Evolutionary conservation across 2,888 invertebrate species (phyloP).

Genomic region (Subacronicta megacephala): DNA sequence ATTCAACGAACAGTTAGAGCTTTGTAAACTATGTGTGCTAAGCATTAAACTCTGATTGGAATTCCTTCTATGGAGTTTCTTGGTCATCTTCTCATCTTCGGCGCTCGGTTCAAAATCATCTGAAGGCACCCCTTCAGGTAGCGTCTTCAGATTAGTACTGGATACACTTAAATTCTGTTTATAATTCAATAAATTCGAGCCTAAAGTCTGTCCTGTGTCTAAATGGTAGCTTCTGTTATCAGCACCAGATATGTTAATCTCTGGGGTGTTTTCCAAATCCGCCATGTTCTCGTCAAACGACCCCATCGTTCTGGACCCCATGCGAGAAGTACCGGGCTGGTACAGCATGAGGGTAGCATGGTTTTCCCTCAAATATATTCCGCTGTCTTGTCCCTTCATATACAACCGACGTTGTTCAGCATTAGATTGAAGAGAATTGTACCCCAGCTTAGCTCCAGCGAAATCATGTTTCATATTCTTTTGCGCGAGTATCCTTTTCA

Average conservation of each 20-base stretch:
- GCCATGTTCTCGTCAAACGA: slow-evolving; percentile 86
- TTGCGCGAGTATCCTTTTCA: slow-evolving; percentile 83
- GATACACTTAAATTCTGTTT: slow-evolving; percentile 91
- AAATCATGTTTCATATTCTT: slow-evolving; percentile 79
- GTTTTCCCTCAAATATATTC: slow-evolving; percentile 84
- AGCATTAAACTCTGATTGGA: slow-evolving; percentile 91
- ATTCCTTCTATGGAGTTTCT: slow-evolving; percentile 89
- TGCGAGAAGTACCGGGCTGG: slow-evolving; percentile 81
- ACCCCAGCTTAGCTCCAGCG: slow-evolving; percentile 75
- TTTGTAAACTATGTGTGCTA: slow-evolving; percentile 87
- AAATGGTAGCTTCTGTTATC: slow-evolving; percentile 68
- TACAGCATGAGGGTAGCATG: slow-evolving; percentile 87
- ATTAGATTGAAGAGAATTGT: slow-evolving; percentile 71
- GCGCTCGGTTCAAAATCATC: slow-evolving; percentile 90
- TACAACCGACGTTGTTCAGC: slow-evolving; percentile 80
- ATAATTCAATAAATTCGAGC: slow-evolving; percentile 90
- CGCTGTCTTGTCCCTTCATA: slow-evolving; percentile 86
- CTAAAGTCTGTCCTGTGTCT: slow-evolving; percentile 77
- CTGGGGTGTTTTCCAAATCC: slow-evolving; percentile 78
- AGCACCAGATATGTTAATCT: slow-evolving; percentile 76
- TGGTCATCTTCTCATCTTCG: slow-evolving; percentile 82
- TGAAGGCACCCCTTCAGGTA: slow-evolving; percentile 92
- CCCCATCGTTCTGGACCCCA: slow-evolving; percentile 82
- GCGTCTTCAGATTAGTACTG: slow-evolving; percentile 92
- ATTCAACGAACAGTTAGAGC: slow-evolving; percentile 87